A percentile compares a stretch with the other conserved stretches of the same genome.
phyloP scores from a whole-genome alignment of 2,797 vertebrate species.

The Macrochelys suwanniensis region DNA sequence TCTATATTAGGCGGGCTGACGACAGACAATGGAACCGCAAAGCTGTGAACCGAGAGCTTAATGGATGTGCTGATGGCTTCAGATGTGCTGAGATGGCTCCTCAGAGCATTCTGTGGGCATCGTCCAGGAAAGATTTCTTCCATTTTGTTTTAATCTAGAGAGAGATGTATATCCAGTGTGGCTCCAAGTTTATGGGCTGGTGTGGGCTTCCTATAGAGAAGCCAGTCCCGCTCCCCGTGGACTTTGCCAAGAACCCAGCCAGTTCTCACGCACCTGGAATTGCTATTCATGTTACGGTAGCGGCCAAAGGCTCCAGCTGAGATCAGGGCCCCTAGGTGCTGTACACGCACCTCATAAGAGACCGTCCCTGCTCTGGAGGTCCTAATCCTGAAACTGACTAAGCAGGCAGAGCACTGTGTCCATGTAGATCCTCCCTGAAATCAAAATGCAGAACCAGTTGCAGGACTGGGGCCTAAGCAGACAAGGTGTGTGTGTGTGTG shows the following conservation, averaged over 20 bases:
- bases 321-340: background rate
- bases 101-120: background rate
- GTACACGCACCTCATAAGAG: background rate
- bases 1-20: conserved; percentile 36
- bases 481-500: too few relatives aligned
- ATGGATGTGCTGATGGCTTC: conserved; percentile 52
- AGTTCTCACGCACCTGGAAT: background rate
- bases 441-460: background rate
- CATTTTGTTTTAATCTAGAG: background rate
- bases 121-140: background rate
- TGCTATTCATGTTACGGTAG: background rate
- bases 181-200: background rate
- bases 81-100: background rate
- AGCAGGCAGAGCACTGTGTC: background rate
- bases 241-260: background rate
- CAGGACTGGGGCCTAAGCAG: background rate
- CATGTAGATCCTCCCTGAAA: background rate
- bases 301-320: background rate
- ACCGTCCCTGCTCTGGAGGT: background rate
- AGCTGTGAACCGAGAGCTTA: conserved; percentile 44
- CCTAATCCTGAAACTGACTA: background rate
- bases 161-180: background rate
- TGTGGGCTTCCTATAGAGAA: background rate
- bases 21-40: conserved; percentile 57
- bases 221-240: background rate